phyloP scores from a whole-genome alignment of 2,888 invertebrate species.

The Azorinus chamasolen region DNA sequence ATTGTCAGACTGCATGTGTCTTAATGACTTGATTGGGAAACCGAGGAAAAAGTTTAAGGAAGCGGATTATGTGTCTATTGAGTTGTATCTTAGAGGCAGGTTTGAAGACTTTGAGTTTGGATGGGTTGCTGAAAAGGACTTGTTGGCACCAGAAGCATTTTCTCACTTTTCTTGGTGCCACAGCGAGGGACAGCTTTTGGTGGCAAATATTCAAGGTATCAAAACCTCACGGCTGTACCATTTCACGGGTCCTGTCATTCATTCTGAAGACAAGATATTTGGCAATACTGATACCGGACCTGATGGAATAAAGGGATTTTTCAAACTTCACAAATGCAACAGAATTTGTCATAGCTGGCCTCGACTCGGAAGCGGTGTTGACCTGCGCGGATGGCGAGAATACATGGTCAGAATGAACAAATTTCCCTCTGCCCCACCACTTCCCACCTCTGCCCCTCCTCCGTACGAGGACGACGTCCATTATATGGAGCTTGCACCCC shows the following conservation, averaged over 20 bases:
- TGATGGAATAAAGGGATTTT: constrained; percentile 74
- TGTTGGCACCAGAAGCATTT: constrained; percentile 68
- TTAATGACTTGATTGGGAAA: constrained; percentile 70
- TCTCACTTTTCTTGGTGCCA: constrained; percentile 76
- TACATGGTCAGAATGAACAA: constrained; percentile 9
- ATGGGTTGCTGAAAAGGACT: constrained; percentile 49
- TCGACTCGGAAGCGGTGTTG: constrained; percentile 54
- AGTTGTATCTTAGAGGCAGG: constrained; percentile 68
- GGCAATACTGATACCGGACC: constrained; percentile 69
- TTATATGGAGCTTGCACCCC: no score
- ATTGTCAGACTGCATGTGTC: constrained; percentile 72
- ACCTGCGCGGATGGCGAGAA: constrained; percentile 47
- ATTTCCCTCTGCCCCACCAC: constrained; percentile 35
- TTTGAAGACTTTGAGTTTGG: constrained; percentile 70
- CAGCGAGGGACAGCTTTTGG: constrained; percentile 67
- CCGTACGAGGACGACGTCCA: constrained; percentile 13
- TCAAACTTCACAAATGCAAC: constrained; percentile 73
- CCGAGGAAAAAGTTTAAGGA: constrained; percentile 64
- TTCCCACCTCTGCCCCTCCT: constrained; percentile 34
- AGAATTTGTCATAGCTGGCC: constrained; percentile 70
- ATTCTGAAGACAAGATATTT: constrained; percentile 65
- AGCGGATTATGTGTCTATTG: constrained; percentile 72
- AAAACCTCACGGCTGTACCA: constrained; percentile 59
- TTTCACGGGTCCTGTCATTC: constrained; percentile 72
- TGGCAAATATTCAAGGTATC: constrained; percentile 75